These are phyloP conservation scores for Ormyrus rosae DNA, from an alignment of 2,888 invertebrate species.

Conservation along the genomic window DNA sequence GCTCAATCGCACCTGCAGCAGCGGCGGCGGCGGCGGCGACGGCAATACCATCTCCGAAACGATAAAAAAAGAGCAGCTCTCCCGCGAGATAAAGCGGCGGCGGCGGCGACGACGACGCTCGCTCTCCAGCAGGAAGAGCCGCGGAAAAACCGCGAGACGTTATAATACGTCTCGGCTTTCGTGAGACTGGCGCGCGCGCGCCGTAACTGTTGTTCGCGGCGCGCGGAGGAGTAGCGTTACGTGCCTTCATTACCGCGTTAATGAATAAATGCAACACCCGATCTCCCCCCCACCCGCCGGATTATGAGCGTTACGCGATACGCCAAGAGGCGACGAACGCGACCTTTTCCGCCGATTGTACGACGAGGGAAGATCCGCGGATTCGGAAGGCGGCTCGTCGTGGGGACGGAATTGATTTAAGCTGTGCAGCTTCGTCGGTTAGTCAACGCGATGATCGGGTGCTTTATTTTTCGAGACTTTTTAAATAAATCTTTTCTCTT, in stretches of 20 bases:
- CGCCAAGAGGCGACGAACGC: constrained; percentile 3
- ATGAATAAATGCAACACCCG: constrained; percentile 58
- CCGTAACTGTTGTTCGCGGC: constrained; percentile 51
- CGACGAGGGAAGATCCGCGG: too few species aligned
- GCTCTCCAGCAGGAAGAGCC: neutral
- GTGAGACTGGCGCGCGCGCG: neutral
- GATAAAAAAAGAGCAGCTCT: constrained; percentile 1
- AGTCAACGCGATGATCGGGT: too few species aligned
- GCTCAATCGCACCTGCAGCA: neutral
- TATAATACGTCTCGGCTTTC: constrained; percentile 47
- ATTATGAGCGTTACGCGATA: constrained; percentile 13
- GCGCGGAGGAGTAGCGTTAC: constrained; percentile 58
- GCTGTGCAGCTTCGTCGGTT: too few species aligned
- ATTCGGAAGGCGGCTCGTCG: too few species aligned
- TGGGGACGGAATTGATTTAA: too few species aligned
- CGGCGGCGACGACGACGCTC: neutral
- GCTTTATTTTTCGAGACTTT: too few species aligned
- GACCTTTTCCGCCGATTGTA: neutral
- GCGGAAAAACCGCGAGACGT: constrained; percentile 47
- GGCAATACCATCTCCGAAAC: neutral
- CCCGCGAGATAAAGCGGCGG: constrained; percentile 5
- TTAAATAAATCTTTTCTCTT: too few species aligned
- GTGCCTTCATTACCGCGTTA: constrained; percentile 57
- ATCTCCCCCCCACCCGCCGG: neutral
- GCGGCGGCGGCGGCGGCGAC: too few species aligned